phyloP scores from a whole-genome alignment of 2,113 vertebrate species.

The Cyanocitta stelleri region DNA sequence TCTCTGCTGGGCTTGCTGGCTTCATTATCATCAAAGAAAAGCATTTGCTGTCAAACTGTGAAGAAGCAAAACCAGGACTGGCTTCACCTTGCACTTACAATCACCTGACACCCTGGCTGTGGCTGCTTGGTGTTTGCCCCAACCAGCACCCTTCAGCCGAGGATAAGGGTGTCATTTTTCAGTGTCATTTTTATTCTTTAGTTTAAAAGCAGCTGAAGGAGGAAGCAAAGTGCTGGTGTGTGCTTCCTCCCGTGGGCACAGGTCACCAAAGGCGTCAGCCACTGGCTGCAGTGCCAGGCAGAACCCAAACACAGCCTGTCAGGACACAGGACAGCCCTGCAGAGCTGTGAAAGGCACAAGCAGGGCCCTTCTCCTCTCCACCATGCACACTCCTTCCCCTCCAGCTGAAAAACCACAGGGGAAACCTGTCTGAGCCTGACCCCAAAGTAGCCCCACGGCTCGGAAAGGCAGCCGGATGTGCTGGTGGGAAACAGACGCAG shows the following conservation, averaged over 20 bases:
- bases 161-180: background rate
- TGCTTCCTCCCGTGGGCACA: rapidly evolving
- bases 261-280: background rate
- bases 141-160: rapidly evolving
- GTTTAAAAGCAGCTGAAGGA: background rate
- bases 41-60: background rate
- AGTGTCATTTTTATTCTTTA: background rate
- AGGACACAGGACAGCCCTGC: background rate
- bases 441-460: rapidly evolving
- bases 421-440: background rate
- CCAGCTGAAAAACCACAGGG: background rate
- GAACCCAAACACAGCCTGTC: rapidly evolving
- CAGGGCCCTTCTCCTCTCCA: rapidly evolving
- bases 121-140: background rate
- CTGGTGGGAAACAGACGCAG: background rate
- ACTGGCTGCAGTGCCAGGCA: rapidly evolving
- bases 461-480: background rate
- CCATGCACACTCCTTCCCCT: background rate
- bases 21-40: background rate
- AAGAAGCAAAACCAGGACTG: background rate
- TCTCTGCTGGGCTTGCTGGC: background rate
- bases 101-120: background rate
- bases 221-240: background rate
- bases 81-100: background rate
- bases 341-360: rapidly evolving